Evolutionary conservation across 2,113 vertebrate species (phyloP).

Genomic region (Myxocyprinus asiaticus): DNA sequence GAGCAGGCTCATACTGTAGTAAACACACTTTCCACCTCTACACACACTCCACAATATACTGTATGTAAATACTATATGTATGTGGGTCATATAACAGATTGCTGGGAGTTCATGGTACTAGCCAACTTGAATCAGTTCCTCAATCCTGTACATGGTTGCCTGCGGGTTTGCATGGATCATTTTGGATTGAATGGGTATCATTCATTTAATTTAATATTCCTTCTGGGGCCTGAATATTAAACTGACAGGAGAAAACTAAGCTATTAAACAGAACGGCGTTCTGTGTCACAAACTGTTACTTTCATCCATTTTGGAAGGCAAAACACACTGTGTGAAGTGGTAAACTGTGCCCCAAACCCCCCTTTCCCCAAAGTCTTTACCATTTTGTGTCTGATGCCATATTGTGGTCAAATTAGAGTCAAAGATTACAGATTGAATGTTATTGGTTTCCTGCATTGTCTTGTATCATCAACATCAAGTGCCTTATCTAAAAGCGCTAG

Average conservation of each 20-base stretch:
- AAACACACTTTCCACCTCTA: conserved; percentile 23
- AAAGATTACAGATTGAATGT: conserved; percentile 1
- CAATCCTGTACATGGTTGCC: background rate
- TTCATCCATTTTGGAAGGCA: background rate
- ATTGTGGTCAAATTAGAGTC: conserved; percentile 40
- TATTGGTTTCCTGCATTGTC: conserved; percentile 5
- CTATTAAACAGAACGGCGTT: background rate
- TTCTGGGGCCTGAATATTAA: background rate
- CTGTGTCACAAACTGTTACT: background rate
- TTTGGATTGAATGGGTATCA: background rate
- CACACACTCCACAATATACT: conserved; percentile 44
- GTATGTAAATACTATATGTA: conserved; percentile 38
- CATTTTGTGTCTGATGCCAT: conserved; percentile 66
- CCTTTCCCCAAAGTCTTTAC: too few relatives aligned
- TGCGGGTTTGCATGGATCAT: background rate
- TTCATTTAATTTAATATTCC: background rate
- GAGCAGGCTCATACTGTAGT: conserved; percentile 43
- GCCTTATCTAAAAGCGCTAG: conserved; percentile 70
- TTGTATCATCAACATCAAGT: conserved; percentile 60
- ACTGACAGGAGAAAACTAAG: background rate
- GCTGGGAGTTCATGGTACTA: conserved; percentile 17
- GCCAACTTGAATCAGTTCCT: conserved; percentile 12
- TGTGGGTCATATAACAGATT: background rate
- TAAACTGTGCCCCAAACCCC: background rate
- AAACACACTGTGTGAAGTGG: background rate